A percentile compares a stretch with the other conserved stretches of the same genome.
These are phyloP conservation scores for Calephelis perditalis DNA, from an alignment of 2,888 invertebrate genomes.

Conservation along the genomic window DNA sequence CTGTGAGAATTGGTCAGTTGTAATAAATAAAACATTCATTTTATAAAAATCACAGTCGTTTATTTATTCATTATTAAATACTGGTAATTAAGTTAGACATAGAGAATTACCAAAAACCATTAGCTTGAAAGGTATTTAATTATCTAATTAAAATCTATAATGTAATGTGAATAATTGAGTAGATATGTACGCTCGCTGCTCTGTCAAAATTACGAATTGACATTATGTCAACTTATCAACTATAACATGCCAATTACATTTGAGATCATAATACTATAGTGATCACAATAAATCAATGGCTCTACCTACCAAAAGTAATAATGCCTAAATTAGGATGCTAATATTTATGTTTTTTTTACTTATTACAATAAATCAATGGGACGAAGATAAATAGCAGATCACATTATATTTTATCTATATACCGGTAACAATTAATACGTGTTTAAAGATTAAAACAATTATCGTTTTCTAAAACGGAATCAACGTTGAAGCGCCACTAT, in stretches of 20 bases:
- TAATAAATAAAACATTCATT: constrained; percentile 29
- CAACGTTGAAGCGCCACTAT: no score
- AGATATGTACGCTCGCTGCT: constrained; percentile 41
- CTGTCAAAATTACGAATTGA: constrained; percentile 31
- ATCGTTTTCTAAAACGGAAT: no score
- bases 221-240: constrained; percentile 16
- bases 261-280: constrained; percentile 12
- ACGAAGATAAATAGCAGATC: no score
- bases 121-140: constrained; percentile 56
- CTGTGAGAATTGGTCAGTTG: no score
- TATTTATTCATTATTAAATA: constrained; percentile 67
- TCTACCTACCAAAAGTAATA: neutral
- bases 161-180: constrained; percentile 51
- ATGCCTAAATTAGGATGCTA: no score
- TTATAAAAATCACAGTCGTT: constrained; percentile 77
- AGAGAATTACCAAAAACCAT: constrained; percentile 71
- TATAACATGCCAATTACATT: neutral
- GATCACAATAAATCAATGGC: constrained; percentile 6
- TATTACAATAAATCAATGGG: no score
- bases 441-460: no score
- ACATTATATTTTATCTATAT: no score
- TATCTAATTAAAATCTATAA: constrained; percentile 53
- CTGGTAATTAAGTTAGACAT: constrained; percentile 71
- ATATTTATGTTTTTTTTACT: no score
- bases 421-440: no score